Percentiles rank a stretch among this genome's conserved stretches.
Conservation (phyloP, 2,797 vertebrate species). For the Gila robusta region DNA sequence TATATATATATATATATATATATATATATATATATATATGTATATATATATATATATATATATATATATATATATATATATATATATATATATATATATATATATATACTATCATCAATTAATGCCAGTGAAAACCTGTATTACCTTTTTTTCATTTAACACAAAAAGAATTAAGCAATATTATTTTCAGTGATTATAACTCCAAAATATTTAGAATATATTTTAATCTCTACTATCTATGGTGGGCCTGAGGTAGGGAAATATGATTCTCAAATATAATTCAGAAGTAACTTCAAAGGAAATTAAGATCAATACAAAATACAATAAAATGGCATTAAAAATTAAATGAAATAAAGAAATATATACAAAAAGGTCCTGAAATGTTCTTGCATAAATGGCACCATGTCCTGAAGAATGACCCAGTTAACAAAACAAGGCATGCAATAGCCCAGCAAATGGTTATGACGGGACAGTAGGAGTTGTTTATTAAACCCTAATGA, state of each 20-base stretch:
- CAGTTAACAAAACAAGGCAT: conserved; percentile 9
- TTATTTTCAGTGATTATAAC: too few species aligned
- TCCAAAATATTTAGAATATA: background rate
- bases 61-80: too few species aligned
- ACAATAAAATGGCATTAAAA: background rate
- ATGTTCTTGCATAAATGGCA: conserved; percentile 7
- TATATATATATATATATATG: too few species aligned
- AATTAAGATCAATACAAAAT: background rate
- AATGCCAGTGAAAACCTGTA: too few species aligned
- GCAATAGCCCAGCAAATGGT: conserved; percentile 18
- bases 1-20: too few species aligned
- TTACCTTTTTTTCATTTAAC: too few species aligned
- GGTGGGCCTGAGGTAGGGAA: background rate
- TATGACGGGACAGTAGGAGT: conserved; percentile 4
- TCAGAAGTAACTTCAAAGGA: background rate
- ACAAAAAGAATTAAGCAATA: too few species aligned
- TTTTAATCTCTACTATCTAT: background rate
- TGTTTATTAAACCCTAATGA: conserved; percentile 7
- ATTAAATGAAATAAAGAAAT: background rate
- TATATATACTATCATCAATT: too few species aligned
- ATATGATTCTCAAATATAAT: background rate
- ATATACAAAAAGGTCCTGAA: background rate
- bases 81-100: too few species aligned
- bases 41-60: too few species aligned
- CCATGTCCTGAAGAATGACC: conserved; percentile 4